A percentile compares a stretch with the other conserved stretches of the same genome.
phyloP scores from a whole-genome alignment of 1,140 invertebrate species.

The Catajapyx aquilonaris region DNA sequence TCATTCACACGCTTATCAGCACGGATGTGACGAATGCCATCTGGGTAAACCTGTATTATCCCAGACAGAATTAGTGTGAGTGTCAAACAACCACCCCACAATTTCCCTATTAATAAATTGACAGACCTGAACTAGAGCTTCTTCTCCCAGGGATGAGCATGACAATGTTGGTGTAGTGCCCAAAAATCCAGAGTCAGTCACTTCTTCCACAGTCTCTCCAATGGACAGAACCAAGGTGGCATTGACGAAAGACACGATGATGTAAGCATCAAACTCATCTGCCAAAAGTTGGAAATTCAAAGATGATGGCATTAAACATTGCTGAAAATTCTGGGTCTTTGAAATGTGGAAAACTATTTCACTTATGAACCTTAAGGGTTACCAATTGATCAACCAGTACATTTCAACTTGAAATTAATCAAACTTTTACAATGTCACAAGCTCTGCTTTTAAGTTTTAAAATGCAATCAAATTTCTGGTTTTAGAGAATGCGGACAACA shows the following conservation, averaged over 20 bases:
- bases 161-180: conserved; percentile 94
- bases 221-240: conserved; percentile 97
- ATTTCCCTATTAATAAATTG: too few relatives aligned
- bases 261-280: conserved; percentile 98
- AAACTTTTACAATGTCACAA: too few relatives aligned
- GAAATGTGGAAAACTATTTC: too few relatives aligned
- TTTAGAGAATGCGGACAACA: too few relatives aligned
- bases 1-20: conserved; percentile 95
- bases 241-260: conserved; percentile 99
- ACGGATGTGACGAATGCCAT: conserved; percentile 95
- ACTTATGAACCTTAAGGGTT: too few relatives aligned
- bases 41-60: conserved; percentile 61
- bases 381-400: too few relatives aligned
- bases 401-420: too few relatives aligned
- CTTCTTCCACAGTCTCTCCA: conserved; percentile 99
- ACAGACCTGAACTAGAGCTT: conserved; percentile 83
- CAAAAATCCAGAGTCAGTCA: conserved; percentile 96
- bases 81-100: not conserved
- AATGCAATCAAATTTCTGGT: too few relatives aligned
- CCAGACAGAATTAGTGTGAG: not conserved
- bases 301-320: too few relatives aligned
- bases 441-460: too few relatives aligned
- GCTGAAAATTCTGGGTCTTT: too few relatives aligned
- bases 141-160: conserved; percentile 90
- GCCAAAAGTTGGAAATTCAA: conserved; percentile 27